Evolutionary conservation across 2,113 vertebrate genomes (phyloP).

Genomic region (Burhinus bistriatus): DNA sequence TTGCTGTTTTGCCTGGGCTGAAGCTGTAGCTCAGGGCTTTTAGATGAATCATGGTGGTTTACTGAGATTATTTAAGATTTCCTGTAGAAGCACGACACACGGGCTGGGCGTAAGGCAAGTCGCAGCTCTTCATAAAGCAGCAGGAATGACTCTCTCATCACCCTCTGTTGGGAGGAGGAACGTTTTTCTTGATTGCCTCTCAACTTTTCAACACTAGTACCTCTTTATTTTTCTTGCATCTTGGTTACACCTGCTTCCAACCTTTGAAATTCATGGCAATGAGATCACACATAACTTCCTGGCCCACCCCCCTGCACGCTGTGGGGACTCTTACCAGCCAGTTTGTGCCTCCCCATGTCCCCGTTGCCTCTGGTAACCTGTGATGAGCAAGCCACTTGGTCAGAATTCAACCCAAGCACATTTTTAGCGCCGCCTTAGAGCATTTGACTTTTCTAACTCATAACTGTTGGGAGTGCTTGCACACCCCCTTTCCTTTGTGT

Average conservation of each 20-base stretch:
- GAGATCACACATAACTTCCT: neutral
- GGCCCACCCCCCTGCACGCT: too few species aligned
- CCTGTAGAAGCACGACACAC: accelerated
- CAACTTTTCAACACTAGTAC: neutral
- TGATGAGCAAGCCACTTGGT: neutral
- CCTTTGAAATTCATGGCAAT: neutral
- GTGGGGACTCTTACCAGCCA: too few species aligned
- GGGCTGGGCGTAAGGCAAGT: neutral
- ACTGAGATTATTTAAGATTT: neutral
- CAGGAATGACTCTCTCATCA: neutral
- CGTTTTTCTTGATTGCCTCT: neutral
- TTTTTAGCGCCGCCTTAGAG: neutral
- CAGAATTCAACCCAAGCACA: neutral
- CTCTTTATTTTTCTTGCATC: neutral
- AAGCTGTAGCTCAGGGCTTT: neutral
- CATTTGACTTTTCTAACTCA: accelerated
- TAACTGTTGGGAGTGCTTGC: neutral
- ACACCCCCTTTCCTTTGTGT: accelerated
- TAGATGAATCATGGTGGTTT: accelerated
- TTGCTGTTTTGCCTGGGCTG: neutral
- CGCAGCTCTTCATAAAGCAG: neutral
- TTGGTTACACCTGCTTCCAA: neutral
- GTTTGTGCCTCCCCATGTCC: neutral
- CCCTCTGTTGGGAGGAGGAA: neutral
- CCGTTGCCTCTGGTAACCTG: neutral